These are phyloP conservation scores for Brevimyrus niger DNA, from an alignment of 2,113 vertebrate species.

Conservation along the genomic window DNA sequence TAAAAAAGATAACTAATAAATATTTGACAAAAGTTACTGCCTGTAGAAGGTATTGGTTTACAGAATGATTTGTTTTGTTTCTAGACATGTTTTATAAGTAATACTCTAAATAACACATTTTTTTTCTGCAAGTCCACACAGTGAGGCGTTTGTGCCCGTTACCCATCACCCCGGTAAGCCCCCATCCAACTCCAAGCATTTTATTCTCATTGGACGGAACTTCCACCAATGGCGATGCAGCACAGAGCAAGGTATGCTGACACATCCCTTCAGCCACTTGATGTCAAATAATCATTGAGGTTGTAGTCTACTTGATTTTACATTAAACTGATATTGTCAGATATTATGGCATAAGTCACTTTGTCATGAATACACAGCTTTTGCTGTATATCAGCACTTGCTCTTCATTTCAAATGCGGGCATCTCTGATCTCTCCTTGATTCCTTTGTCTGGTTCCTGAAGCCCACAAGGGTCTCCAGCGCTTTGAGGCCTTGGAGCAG, in stretches of 20 bases:
- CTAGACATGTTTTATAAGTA: not conserved
- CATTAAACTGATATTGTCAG: not conserved
- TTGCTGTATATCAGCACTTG: not conserved
- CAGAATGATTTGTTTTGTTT: not conserved
- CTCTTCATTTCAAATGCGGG: not conserved
- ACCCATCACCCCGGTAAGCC: constrained; percentile 55
- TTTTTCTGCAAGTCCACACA: constrained; percentile 41
- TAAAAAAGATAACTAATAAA: too few relatives aligned
- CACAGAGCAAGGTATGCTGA: constrained; percentile 75
- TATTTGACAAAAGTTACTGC: not conserved
- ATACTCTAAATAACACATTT: not conserved
- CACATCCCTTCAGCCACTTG: not conserved
- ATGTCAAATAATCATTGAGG: not conserved
- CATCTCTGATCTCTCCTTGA: not conserved
- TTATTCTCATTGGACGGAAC: constrained; percentile 87
- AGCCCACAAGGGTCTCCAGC: constrained; percentile 90
- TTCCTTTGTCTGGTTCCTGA: constrained; percentile 1
- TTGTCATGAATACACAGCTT: not conserved
- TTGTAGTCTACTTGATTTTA: not conserved
- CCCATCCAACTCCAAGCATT: constrained; percentile 64
- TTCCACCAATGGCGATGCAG: constrained; percentile 90
- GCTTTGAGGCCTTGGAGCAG: constrained; percentile 82
- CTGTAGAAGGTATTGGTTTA: not conserved
- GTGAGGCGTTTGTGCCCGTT: constrained; percentile 61
- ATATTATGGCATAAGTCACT: not conserved